These are phyloP conservation scores for Champsocephalus gunnari DNA, from an alignment of 2,797 vertebrate genomes.

Conservation along the genomic window DNA sequence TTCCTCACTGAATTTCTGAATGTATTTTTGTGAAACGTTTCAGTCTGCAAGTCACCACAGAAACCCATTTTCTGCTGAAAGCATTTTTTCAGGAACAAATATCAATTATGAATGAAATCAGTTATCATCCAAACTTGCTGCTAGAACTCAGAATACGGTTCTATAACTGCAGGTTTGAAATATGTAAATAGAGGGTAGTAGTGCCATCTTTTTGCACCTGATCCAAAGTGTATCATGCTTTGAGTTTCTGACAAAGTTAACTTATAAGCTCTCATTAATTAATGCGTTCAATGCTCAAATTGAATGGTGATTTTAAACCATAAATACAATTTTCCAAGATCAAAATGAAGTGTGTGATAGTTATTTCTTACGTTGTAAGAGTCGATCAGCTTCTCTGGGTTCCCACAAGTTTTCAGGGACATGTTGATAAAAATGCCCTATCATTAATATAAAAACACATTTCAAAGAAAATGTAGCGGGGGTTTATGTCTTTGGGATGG, in stretches of 20 bases:
- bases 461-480: not conserved
- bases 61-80: not conserved
- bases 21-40: not conserved
- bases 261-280: not conserved
- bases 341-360: not conserved
- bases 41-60: not conserved
- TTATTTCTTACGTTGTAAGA: not conserved
- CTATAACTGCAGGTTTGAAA: slow-evolving; percentile 6
- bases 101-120: too few relatives aligned
- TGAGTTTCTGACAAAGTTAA: not conserved
- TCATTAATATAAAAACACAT: not conserved
- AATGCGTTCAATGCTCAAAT: not conserved
- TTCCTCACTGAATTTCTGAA: not conserved
- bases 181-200: not conserved
- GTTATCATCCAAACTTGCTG: not conserved
- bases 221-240: not conserved
- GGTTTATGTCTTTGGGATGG: slow-evolving; percentile 22
- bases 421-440: not conserved
- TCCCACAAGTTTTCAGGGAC: not conserved
- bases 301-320: not conserved
- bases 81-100: not conserved
- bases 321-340: not conserved
- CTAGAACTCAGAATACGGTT: not conserved
- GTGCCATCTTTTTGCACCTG: slow-evolving; percentile 1
- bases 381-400: not conserved